Evolutionary conservation across 2,888 invertebrate species (phyloP).

Genomic region (Eupithecia tripunctaria): DNA sequence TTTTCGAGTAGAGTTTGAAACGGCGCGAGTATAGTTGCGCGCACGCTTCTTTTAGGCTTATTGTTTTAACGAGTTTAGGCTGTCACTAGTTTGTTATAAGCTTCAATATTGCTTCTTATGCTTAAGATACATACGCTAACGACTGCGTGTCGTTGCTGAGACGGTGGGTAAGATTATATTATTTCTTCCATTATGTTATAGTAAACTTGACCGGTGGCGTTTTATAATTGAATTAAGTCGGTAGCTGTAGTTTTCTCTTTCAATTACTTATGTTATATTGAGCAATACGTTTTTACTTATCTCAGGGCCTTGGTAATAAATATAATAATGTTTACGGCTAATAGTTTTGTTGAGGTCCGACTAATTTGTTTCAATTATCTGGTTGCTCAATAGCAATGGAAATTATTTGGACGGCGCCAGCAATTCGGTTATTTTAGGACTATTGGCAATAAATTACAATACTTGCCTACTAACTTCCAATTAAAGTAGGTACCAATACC

Average conservation of each 20-base stretch:
- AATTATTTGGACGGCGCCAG: constrained; percentile 18
- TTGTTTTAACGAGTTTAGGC: neutral
- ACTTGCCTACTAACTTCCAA: neutral
- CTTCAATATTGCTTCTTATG: neutral
- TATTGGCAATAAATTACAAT: constrained; percentile 13
- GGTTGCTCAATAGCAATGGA: constrained; percentile 25
- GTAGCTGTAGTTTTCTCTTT: constrained; percentile 43
- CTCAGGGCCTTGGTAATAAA: constrained; percentile 26
- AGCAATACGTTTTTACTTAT: constrained; percentile 42
- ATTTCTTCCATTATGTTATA: neutral
- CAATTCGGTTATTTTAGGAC: constrained; percentile 7
- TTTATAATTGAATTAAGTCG: constrained; percentile 41
- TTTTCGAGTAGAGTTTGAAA: neutral
- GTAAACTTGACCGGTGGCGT: constrained; percentile 38
- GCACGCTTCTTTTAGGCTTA: constrained; percentile 1
- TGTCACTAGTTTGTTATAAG: constrained; percentile 3
- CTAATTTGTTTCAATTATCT: constrained; percentile 33
- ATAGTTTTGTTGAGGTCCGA: constrained; percentile 31
- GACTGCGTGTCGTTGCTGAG: neutral
- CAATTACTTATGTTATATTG: constrained; percentile 43
- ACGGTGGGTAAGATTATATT: neutral
- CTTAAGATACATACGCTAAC: too few species aligned
- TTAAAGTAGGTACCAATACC: too few species aligned
- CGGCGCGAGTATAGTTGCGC: neutral
- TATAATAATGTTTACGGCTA: constrained; percentile 30